These are phyloP conservation scores for Mimachlamys varia DNA, from an alignment of 2,888 invertebrate genomes.

Conservation along the genomic window DNA sequence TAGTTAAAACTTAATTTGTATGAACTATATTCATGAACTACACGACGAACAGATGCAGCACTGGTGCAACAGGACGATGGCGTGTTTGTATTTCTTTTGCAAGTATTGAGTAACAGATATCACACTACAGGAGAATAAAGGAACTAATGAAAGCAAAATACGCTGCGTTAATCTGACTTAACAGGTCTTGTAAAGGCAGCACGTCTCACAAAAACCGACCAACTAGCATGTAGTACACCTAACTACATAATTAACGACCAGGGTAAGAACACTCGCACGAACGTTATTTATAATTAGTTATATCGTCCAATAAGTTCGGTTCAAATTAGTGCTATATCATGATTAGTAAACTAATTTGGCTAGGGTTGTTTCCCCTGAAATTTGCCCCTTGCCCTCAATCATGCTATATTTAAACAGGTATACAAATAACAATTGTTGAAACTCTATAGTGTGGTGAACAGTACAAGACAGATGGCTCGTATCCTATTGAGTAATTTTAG, in stretches of 20 bases:
- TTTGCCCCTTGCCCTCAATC: not conserved
- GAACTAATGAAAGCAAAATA: too few species aligned
- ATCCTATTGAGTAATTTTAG: not conserved
- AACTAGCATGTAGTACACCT: not conserved
- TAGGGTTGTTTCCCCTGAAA: not conserved
- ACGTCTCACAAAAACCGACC: too few species aligned
- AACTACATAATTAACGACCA: not conserved
- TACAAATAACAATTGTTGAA: not conserved
- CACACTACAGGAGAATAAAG: too few species aligned
- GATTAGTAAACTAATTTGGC: slow-evolving; percentile 12
- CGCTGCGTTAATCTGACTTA: too few species aligned
- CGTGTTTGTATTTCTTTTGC: too few species aligned
- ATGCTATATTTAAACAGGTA: not conserved
- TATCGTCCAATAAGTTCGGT: not conserved
- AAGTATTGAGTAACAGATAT: too few species aligned
- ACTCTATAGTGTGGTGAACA: not conserved
- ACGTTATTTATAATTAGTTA: not conserved
- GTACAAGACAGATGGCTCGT: not conserved
- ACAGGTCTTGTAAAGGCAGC: too few species aligned
- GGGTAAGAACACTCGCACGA: not conserved
- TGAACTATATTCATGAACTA: too few species aligned
- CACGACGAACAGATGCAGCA: too few species aligned
- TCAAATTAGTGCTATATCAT: slow-evolving; percentile 7
- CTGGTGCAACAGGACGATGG: too few species aligned
- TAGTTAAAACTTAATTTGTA: too few species aligned